Conservation (phyloP, 2,888 invertebrate genomes). For the Sphecodes monilicornis region DNA sequence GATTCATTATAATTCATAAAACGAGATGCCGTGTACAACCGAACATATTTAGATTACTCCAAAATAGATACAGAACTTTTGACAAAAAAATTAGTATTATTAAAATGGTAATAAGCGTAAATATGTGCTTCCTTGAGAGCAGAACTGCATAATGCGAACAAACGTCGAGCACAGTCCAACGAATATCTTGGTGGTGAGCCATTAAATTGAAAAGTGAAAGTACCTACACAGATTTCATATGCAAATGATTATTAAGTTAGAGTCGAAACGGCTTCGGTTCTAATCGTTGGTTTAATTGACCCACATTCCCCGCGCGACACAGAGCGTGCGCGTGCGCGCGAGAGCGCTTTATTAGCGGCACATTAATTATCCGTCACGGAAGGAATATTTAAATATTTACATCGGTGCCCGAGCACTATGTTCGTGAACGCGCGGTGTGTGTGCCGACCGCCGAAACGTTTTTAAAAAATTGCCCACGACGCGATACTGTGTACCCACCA, state of each 20-base stretch:
- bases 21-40: not conserved
- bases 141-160: constrained; percentile 4
- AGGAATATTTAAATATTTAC: constrained; percentile 68
- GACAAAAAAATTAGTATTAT: not conserved
- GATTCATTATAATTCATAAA: too few species aligned
- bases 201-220: constrained; percentile 37
- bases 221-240: constrained; percentile 35
- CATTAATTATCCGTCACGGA: constrained; percentile 62
- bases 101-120: not conserved
- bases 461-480: constrained; percentile 66
- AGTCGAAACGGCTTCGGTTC: constrained; percentile 23
- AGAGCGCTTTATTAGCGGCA: constrained; percentile 56
- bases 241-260: constrained; percentile 46
- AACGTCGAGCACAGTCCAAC: not conserved
- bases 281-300: constrained; percentile 54
- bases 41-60: too few species aligned
- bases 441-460: constrained; percentile 44
- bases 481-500: constrained; percentile 49
- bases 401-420: constrained; percentile 12
- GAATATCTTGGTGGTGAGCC: not conserved
- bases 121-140: not conserved
- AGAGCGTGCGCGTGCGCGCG: not conserved
- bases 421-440: constrained; percentile 37
- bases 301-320: constrained; percentile 27
- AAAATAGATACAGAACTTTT: too few species aligned